Evolutionary conservation across 2,113 vertebrate species (phyloP).

Genomic region (Holacanthus passer): DNA sequence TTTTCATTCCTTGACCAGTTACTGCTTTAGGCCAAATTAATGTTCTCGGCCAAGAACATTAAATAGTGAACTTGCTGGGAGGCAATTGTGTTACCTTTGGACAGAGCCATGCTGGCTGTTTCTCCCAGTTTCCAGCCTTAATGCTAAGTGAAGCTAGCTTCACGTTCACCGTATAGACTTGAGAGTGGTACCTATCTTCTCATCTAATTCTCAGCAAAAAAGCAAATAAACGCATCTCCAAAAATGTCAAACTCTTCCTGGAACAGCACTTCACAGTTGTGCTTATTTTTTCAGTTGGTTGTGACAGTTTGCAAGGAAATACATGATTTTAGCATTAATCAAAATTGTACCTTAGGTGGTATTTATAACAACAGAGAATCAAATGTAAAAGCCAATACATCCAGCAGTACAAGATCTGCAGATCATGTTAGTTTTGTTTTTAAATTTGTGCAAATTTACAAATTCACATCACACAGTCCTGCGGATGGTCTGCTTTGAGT

Average conservation of each 20-base stretch:
- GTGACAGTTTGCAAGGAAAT: too few species aligned
- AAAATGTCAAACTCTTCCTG: neutral
- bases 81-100: neutral
- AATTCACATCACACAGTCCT: neutral
- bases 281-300: neutral
- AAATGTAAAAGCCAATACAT: neutral
- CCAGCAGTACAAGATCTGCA: neutral
- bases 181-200: neutral
- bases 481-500: neutral
- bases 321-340: neutral
- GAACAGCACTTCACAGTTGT: neutral
- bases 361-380: neutral
- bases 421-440: neutral
- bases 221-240: neutral
- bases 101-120: neutral
- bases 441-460: neutral
- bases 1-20: neutral
- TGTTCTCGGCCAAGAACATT: neutral
- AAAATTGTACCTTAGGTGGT: neutral
- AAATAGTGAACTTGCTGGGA: neutral
- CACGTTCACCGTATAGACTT: neutral
- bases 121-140: neutral
- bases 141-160: neutral
- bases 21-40: neutral
- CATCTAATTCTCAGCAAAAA: neutral